Evolutionary conservation across 1,140 invertebrate species (phyloP), one percentile per base, ranked within the genome.

Genomic region (Dinothrombium tinctorium): DNA sequence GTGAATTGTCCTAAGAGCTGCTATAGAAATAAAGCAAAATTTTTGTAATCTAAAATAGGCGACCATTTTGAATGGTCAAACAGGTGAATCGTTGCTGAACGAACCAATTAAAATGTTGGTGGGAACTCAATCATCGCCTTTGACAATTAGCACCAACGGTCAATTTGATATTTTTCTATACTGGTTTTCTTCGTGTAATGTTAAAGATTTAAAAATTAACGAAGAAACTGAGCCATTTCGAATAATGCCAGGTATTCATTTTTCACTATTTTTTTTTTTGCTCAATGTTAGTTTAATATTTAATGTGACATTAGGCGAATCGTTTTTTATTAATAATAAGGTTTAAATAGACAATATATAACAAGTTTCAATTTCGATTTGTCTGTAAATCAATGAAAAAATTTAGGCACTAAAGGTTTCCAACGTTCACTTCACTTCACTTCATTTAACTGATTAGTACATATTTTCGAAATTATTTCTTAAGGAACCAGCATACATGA

Each of bases 161-260:
- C 74, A 73, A 3, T 72, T 73, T 54, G 75, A 79, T 56, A 63
- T 74, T 51, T 78, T 75, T 52, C 50, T 79, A 2, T 72, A 73
- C 51, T 79, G 75, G 76, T 66, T 67, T 0, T 64, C 69, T 0
- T 68, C 75, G 47, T 80, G 75, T 43, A 49, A 51, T 39, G 21
- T 29, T 9, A 35, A 33, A 19, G n/a, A n/a, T n/a, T n/a, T n/a
- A n/a, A n/a, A 12, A 21, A 20, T 5, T n/a, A 29, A 3, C 29
- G 4, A 19, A 8, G 24, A 35, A 35, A 14, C 15, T 40, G 28
- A 24, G 17, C 42, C 36, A 12, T 43, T 38, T 23, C 44, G 55
- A 40, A 62, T 56, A 45, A 50, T 45, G 17, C 62, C 63, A 51
- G 45, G 59, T 23, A 56, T 60, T 57, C 57, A 60, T 62, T 50